These are phyloP conservation scores for Odontophorus gujanensis DNA, from an alignment of 2,113 vertebrate species.

Conservation along the genomic window DNA sequence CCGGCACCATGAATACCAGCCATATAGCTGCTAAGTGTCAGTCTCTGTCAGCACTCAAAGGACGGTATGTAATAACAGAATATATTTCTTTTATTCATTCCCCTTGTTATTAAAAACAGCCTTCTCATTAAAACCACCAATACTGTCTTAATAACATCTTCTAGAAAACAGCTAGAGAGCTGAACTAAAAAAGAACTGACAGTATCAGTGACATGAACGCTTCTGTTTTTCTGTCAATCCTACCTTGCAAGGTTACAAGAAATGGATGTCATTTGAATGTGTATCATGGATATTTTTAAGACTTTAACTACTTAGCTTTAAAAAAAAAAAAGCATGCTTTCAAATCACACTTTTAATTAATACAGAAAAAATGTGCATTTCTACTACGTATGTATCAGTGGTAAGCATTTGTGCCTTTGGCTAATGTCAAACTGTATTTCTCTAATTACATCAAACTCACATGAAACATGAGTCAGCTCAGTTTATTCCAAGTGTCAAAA, in stretches of 20 bases:
- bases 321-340: neutral
- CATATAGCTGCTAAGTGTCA: neutral
- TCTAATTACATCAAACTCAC: neutral
- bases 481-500: neutral
- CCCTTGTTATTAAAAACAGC: neutral
- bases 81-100: neutral
- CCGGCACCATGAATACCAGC: neutral
- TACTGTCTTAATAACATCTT: neutral
- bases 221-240: neutral
- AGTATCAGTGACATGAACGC: neutral
- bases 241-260: neutral
- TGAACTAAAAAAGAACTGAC: neutral
- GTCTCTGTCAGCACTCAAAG: neutral
- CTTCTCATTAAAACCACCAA: neutral
- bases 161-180: neutral
- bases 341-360: neutral
- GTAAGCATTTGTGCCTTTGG: neutral
- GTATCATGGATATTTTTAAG: neutral
- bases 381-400: neutral
- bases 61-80: conserved; percentile 12
- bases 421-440: neutral
- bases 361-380: neutral
- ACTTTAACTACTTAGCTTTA: neutral
- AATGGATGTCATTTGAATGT: neutral
- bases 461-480: neutral